Base-by-base conservation (phyloP, 2,797 vertebrate species). In the Eulemur albifrons region DNA sequence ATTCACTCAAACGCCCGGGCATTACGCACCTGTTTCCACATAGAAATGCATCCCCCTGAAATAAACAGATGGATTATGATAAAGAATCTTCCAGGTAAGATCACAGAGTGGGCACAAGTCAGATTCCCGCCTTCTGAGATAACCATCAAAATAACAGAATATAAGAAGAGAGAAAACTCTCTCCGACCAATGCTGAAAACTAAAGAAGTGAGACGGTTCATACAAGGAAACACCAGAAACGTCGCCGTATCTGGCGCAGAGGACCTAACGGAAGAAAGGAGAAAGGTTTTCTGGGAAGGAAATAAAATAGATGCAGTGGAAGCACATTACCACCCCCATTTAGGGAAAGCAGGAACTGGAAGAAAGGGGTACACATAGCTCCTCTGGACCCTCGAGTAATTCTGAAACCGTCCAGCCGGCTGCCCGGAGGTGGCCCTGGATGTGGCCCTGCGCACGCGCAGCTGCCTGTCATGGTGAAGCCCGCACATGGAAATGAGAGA, bases 331-430 rank as follows among this genome's bases (percentile, higher is more conserved):
- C 10, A 17, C 0, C 2, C 21, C 27, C 17, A 10, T 7, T 13
- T 23, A 38, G 13, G 12, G 40, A 20, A 65, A 2, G 3, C 12
- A 6, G 17, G 35, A 90, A 21, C 9, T 13, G 0, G 21, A 70
- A 38, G 20, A 6, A 25, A 82, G 12, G 23, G 27, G 15, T 5
- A 3, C 11, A 1, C 0, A 1, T 18, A 15, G 5, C 6, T 27
- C 1, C 1, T 38, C 35, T 25, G 15, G 18, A 9, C 15, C 23
- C 13, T 8, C 0, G 0, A 27, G 10, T 18, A 43, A 35, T 20
- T 65, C 13, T 3, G 2, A 77, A 48, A 30, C 15, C 6, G 3
- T 4, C 10, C 2, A 2, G 27, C 4, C 3, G 12, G 38, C 21
- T 20, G 0, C 59, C 15, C 1, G 1, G 30, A 21, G 23, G 25